A percentile compares a stretch with the other conserved stretches of the same genome.
Evolutionary conservation across 2,888 invertebrate genomes (phyloP).

Genomic region (Raillietiella orientalis): DNA sequence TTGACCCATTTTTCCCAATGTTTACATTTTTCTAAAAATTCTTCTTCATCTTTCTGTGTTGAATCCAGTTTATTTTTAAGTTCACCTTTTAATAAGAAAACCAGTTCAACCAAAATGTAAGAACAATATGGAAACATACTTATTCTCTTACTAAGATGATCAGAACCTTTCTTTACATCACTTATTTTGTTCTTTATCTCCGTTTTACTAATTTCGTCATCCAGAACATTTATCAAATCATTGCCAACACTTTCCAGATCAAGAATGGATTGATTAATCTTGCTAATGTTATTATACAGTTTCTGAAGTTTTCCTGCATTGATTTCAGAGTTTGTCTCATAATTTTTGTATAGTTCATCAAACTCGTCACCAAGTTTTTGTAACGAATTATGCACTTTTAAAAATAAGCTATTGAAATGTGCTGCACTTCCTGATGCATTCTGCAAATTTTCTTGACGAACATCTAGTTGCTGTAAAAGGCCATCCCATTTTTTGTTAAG

Average conservation of each 20-base stretch:
- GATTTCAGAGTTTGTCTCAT: not conserved
- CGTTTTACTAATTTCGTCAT: constrained; percentile 59
- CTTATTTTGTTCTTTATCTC: constrained; percentile 71
- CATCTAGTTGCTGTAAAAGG: constrained; percentile 39
- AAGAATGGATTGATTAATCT: no score
- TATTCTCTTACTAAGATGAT: constrained; percentile 8
- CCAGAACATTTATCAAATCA: constrained; percentile 43
- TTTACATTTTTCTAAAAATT: constrained; percentile 59
- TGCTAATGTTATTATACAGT: no score
- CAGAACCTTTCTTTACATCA: not conserved
- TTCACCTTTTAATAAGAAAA: no score
- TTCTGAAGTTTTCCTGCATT: not conserved
- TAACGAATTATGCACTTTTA: constrained; percentile 49
- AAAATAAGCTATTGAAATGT: constrained; percentile 63
- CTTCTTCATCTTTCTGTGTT: constrained; percentile 45
- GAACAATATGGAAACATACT: no score
- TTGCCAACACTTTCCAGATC: no score
- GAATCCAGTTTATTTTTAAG: constrained; percentile 76
- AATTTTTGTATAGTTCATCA: no score
- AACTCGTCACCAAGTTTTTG: constrained; percentile 56
- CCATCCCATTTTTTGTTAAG: constrained; percentile 44
- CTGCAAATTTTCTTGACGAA: constrained; percentile 56
- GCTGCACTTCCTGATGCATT: constrained; percentile 72
- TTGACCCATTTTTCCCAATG: constrained; percentile 67
- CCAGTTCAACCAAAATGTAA: no score